Base-by-base conservation (phyloP, 2,113 vertebrate species). In the Lethenteron camtschaticum region DNA sequence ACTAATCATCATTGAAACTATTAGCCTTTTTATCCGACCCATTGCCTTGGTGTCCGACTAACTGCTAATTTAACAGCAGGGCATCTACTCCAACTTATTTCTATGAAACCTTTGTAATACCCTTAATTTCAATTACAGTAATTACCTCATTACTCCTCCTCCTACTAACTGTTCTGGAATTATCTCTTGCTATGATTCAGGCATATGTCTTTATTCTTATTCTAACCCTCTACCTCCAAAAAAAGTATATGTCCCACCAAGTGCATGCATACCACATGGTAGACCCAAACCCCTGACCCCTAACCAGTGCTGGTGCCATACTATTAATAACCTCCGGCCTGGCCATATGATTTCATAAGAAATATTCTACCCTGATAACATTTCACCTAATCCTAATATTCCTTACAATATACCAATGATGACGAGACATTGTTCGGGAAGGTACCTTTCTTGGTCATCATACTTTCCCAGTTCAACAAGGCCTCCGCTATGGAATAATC, bases 171-270 rank as follows among this genome's bases (percentile, higher is more conserved):
- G 16, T 63, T 63, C 59, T 63, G 12, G 59, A 63, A 63, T 63
- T 63, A 63, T 3, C 16, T 13, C 12, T 63, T 13, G 12, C 59
- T 63, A 13, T 63, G 12, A 63, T 63, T 16, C 59, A 63, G 16
- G 59, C 59, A 13, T 63, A 63, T 63, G 59, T 63, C 12, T 63
- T 63, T 16, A 16, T 63, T 63, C 70, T 75, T 0, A 58, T 76
- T 5, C 2, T 74, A 41, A 77, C 56, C 13, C 57, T 77, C 0
- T 76, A 78, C 13, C 56, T 76, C 70, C 70, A 72, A 74, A 72
- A 77, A 68, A 77, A 78, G 5, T 55, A 20, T 75, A 70, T 77
- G 73, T 72, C 73, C 9, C 69, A 72, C 63, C 75, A 78, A 75
- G 68, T 57, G 18, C 73, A 75, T 3, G 14, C 72, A 2, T 76